A percentile compares a stretch with the other conserved stretches of the same genome.
phyloP scores from a whole-genome alignment of 1,140 invertebrate genomes.

The Drosophila tropicalis region DNA sequence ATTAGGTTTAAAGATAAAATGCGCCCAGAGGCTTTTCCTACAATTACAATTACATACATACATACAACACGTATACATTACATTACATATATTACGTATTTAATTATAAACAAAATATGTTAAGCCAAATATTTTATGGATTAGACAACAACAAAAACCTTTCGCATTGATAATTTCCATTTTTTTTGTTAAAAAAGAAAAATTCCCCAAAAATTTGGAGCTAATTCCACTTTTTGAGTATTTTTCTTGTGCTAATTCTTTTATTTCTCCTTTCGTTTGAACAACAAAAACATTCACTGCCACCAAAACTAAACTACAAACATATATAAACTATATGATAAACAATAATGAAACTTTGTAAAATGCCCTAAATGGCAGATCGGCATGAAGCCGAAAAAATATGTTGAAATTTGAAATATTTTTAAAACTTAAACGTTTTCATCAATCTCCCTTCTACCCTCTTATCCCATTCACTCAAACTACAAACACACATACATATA shows the following conservation, averaged over 20 bases:
- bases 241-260: constrained; percentile 19
- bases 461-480: constrained; percentile 7
- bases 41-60: constrained; percentile 53
- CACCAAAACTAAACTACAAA: constrained; percentile 36
- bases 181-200: background rate
- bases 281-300: constrained; percentile 39
- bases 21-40: constrained; percentile 79
- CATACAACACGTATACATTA: constrained; percentile 68
- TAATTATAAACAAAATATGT: constrained; percentile 76
- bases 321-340: constrained; percentile 10
- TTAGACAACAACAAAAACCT: constrained; percentile 31
- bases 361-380: constrained; percentile 34
- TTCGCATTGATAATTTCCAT: constrained; percentile 6
- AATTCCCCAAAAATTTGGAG: constrained; percentile 1
- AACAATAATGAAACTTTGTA: constrained; percentile 63
- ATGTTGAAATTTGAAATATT: constrained; percentile 46
- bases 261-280: constrained; percentile 4
- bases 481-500: constrained; percentile 12
- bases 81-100: constrained; percentile 62
- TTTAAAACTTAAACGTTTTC: constrained; percentile 67
- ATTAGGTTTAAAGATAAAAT: constrained; percentile 73
- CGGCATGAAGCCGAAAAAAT: constrained; percentile 15
- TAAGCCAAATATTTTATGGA: constrained; percentile 76
- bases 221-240: background rate
- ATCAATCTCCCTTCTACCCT: constrained; percentile 19